Evolutionary conservation across 2,113 vertebrate species (phyloP), one percentile per base, ranked within the genome.

Genomic region (Tupaia chinensis): DNA sequence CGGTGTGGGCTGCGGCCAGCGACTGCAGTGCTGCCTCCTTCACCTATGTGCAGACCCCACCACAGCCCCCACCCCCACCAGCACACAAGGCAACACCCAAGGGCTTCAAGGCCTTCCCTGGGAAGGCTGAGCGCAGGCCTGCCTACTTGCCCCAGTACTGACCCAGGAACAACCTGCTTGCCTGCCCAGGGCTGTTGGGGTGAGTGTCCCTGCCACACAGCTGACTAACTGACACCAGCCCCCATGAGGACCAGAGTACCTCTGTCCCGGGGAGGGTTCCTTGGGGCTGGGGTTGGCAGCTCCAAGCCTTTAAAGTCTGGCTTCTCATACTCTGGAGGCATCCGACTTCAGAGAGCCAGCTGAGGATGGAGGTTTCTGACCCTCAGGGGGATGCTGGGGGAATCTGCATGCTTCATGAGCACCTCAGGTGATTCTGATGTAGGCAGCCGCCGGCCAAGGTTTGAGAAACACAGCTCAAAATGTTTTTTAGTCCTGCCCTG

Each of bases 141-240:
- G 99, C 99, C 19, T 99, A 99, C 98, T 98, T 99, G 98, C 99
- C 99, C 96, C 99, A 99, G 98, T 99, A 99, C 99, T 99, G 98
- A 99, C 7, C 54, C 83, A 61, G 70, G 73, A n/a, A 58, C 14
- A 9, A 65, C 83, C 89, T 66, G 72, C 85, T 80, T 22, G 34
- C 63, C 84, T 2, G 27, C 83, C 65, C 73, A 85, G 79, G 96
- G 87, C 74, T 84, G 56, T 87, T 56, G 85, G 85, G 87, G 88
- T n/a, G 63, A 83, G 23, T 66, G 65, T 89, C 53, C 87, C 44
- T 25, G 27, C 53, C 73, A 88, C 54, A 92, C 91, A 87, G 81
- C 80, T 60, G 12, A 77, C 84, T 77, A 69, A 92, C 79, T 93
- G 92, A 85, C 74, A 95, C 54, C 60, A 96, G 54, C 81, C 79